phyloP scores from a whole-genome alignment of 2,888 invertebrate species.

The Smittia sp. region DNA sequence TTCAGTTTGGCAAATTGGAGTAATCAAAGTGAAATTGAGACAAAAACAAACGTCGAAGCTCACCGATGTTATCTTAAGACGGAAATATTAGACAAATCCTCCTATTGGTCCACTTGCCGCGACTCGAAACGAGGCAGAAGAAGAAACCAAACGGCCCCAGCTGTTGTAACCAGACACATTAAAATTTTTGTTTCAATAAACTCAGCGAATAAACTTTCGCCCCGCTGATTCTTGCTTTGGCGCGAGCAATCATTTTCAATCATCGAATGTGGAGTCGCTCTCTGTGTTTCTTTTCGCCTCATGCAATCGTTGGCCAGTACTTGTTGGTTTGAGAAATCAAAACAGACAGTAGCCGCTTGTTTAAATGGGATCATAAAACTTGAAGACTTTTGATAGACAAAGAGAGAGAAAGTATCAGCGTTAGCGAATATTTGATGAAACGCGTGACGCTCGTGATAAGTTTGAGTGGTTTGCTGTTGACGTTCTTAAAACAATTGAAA shows the following conservation, averaged over 20 bases:
- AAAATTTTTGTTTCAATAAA: background rate
- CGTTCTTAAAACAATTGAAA: too few species aligned
- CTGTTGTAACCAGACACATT: background rate
- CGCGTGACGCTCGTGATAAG: background rate
- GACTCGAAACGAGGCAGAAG: too few species aligned
- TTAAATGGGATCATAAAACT: constrained; percentile 22
- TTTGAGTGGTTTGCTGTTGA: background rate
- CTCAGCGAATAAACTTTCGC: constrained; percentile 15
- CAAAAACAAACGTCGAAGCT: background rate
- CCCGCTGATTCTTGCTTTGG: background rate
- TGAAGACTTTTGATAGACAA: background rate
- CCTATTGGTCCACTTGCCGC: background rate
- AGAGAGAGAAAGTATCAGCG: background rate
- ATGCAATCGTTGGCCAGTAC: background rate
- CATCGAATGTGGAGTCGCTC: background rate
- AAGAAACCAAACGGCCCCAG: background rate
- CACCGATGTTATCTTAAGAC: constrained; percentile 26
- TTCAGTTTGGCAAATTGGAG: constrained; percentile 14
- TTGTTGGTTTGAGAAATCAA: background rate
- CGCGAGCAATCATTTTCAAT: constrained; percentile 18
- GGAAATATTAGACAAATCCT: constrained; percentile 35
- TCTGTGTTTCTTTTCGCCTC: background rate
- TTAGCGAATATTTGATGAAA: background rate
- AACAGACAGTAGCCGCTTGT: constrained; percentile 8
- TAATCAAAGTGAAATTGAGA: constrained; percentile 7